A percentile compares a stretch with the other conserved stretches of the same genome.
phyloP scores from a whole-genome alignment of 2,797 vertebrate species.

The Sebastes iracundus region DNA sequence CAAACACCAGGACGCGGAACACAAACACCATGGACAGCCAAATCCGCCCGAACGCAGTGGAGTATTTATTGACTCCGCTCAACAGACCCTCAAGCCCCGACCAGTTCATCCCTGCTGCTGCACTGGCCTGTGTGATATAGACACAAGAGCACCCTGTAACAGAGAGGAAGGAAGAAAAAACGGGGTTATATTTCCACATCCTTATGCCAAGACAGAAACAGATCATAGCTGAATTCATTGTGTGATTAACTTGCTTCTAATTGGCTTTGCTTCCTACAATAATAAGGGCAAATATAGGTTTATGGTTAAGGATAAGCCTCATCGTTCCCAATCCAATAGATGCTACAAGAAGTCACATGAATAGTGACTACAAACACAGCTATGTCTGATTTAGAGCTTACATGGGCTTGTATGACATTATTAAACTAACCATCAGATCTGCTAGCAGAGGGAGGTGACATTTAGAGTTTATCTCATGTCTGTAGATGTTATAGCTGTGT shows the following conservation, averaged over 20 bases:
- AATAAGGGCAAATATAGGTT: not conserved
- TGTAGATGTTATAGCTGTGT: not conserved
- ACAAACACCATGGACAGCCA: slow-evolving; percentile 96
- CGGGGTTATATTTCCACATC: not conserved
- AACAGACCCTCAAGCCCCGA: slow-evolving; percentile 85
- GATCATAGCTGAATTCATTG: not conserved
- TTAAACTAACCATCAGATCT: not conserved
- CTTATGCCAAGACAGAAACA: not conserved
- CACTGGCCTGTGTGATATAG: not conserved
- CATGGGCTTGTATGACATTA: not conserved
- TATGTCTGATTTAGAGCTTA: not conserved
- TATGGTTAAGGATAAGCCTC: not conserved
- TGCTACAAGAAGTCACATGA: not conserved
- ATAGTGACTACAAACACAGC: not conserved
- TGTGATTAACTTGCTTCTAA: not conserved
- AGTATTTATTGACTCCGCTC: slow-evolving; percentile 92
- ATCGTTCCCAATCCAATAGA: not conserved
- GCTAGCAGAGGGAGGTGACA: too few species aligned
- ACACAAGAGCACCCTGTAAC: slow-evolving; percentile 8
- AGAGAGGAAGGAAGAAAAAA: not conserved
- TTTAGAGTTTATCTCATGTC: not conserved
- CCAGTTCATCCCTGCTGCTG: slow-evolving; percentile 90
- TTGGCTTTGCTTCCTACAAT: not conserved
- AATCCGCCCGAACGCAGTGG: slow-evolving; percentile 92
- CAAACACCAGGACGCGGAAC: slow-evolving; percentile 92